Percentiles rank a stretch among this genome's conserved stretches.
Evolutionary conservation across 2,888 invertebrate genomes (phyloP).

Genomic region (Leptarthrus brevirostris): DNA sequence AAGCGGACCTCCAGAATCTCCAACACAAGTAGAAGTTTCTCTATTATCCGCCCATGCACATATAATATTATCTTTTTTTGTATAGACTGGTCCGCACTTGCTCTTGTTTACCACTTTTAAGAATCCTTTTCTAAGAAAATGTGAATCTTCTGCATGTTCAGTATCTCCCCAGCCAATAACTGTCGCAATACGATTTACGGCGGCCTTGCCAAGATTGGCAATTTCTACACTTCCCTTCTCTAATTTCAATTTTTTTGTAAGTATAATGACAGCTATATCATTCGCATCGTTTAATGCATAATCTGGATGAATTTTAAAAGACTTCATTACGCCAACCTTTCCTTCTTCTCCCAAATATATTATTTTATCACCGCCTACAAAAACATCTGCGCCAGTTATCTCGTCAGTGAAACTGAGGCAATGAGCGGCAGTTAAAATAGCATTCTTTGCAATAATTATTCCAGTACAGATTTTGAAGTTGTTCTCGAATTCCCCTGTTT

Average conservation of each 20-base stretch:
- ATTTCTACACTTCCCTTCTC: background rate
- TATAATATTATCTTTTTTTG: conserved; percentile 59
- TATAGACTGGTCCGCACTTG: background rate
- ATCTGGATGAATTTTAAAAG: conserved; percentile 1
- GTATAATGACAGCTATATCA: conserved; percentile 6
- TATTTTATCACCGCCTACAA: background rate
- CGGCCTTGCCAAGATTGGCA: background rate
- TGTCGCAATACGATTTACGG: background rate
- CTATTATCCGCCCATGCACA: conserved; percentile 72
- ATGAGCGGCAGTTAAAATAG: too few species aligned
- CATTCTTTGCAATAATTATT: too few species aligned
- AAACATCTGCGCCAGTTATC: background rate
- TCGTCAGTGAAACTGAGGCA: background rate
- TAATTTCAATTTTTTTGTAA: background rate
- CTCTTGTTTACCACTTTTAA: background rate
- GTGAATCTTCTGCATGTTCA: background rate
- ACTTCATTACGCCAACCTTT: background rate
- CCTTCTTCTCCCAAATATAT: background rate
- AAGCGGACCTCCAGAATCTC: conserved; percentile 66
- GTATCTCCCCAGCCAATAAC: conserved; percentile 16
- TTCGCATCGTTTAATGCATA: background rate
- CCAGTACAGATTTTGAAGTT: too few species aligned
- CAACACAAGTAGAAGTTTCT: conserved; percentile 64
- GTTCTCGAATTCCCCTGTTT: too few species aligned
- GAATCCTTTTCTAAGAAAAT: background rate